phyloP scores from a whole-genome alignment of 1,140 invertebrate species.

The Spodoptera frugiperda region DNA sequence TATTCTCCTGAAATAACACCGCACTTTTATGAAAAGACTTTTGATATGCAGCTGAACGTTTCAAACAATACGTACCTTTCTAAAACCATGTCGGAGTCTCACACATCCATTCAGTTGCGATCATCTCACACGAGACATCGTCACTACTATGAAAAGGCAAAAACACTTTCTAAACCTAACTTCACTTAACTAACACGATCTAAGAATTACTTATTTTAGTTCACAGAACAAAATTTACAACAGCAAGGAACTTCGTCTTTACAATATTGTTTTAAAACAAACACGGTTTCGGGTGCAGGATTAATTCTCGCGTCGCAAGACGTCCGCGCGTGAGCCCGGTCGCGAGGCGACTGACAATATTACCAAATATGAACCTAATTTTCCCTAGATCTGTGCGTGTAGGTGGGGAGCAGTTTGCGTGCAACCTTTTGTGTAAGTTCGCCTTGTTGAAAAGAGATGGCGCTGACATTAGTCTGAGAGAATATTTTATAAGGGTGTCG shows the following conservation, averaged over 20 bases:
- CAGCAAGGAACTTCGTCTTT: slow-evolving; percentile 40
- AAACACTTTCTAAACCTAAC: slow-evolving; percentile 36
- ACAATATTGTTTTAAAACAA: slow-evolving; percentile 45
- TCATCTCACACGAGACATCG: slow-evolving; percentile 36
- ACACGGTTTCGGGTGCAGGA: slow-evolving; percentile 41
- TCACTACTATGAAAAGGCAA: slow-evolving; percentile 17
- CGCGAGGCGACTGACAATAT: slow-evolving; percentile 53
- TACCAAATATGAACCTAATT: slow-evolving; percentile 56
- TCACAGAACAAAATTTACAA: slow-evolving; percentile 36
- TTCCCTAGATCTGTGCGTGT: slow-evolving; percentile 49
- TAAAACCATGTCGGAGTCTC: slow-evolving; percentile 42
- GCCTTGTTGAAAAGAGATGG: slow-evolving; percentile 48
- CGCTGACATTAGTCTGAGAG: slow-evolving; percentile 20
- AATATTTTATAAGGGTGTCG: slow-evolving; percentile 10
- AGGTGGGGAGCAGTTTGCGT: slow-evolving; percentile 45
- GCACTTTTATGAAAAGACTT: slow-evolving; percentile 7
- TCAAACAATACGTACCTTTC: slow-evolving; percentile 41
- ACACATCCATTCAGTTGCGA: slow-evolving; percentile 42
- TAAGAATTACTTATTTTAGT: slow-evolving; percentile 28
- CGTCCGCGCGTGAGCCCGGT: slow-evolving; percentile 33
- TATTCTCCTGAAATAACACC: background rate
- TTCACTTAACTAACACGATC: slow-evolving; percentile 36
- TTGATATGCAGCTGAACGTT: slow-evolving; percentile 10
- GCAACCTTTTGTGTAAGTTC: slow-evolving; percentile 48
- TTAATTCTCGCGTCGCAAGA: slow-evolving; percentile 4